These are phyloP conservation scores for Phylloscopus collybita DNA, from an alignment of 2,797 vertebrate species.

Conservation along the genomic window DNA sequence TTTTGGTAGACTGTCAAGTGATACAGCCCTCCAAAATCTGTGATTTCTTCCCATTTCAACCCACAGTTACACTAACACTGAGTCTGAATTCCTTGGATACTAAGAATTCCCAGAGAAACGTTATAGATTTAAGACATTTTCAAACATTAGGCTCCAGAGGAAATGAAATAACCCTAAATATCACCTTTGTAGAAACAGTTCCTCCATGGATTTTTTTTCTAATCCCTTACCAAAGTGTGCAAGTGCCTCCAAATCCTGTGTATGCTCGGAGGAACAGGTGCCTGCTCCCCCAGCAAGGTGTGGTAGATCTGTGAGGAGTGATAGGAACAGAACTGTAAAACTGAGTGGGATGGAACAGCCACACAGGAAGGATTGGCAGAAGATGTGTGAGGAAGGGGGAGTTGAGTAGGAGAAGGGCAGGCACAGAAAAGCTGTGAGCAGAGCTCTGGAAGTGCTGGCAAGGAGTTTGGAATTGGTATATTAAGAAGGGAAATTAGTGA, in stretches of 20 bases:
- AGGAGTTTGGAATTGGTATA: background rate
- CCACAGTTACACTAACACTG: background rate
- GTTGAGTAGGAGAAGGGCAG: background rate
- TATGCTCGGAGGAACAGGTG: background rate
- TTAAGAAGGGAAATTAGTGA: background rate
- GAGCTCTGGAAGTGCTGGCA: background rate
- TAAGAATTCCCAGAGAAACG: background rate
- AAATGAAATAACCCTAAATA: constrained; percentile 19
- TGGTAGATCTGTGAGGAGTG: background rate
- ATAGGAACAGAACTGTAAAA: background rate
- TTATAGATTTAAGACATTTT: constrained; percentile 38
- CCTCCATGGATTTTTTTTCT: background rate
- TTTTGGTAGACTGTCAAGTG: background rate
- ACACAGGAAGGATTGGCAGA: background rate
- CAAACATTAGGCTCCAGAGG: background rate
- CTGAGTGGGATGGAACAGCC: background rate
- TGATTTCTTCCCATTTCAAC: background rate
- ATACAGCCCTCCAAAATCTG: background rate
- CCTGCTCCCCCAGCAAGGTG: background rate
- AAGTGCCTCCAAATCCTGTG: background rate
- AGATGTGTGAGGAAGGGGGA: background rate
- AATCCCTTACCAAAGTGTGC: background rate
- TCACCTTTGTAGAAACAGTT: background rate
- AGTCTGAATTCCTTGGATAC: background rate
- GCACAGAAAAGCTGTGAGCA: background rate